phyloP scores from a whole-genome alignment of 2,888 invertebrate genomes.

The Amiota mariae region DNA sequence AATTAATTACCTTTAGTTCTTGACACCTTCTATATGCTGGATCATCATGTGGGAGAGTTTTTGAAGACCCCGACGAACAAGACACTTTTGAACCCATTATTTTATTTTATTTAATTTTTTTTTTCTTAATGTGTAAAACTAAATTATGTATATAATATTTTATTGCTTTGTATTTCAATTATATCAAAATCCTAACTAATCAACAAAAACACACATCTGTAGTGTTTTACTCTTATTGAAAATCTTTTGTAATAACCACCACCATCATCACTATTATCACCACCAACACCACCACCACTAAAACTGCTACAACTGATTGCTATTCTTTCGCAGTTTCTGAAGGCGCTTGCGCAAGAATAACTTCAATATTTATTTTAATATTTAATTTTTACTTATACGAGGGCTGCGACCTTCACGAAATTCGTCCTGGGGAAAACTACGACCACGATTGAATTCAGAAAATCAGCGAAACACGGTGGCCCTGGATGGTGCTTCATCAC shows the following conservation, averaged over 20 bases:
- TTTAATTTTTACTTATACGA: too few relatives aligned
- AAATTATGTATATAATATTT: neutral
- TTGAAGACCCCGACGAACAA: conserved; percentile 46
- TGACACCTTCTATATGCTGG: conserved; percentile 66
- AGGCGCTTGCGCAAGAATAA: too few relatives aligned
- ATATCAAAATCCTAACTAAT: neutral
- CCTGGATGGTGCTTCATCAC: too few relatives aligned
- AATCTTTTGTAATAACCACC: neutral
- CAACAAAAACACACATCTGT: neutral
- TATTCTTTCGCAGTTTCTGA: neutral
- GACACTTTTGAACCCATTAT: conserved; percentile 63
- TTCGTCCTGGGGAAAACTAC: too few relatives aligned
- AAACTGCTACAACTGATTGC: neutral
- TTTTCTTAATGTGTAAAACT: neutral
- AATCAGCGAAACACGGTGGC: too few relatives aligned
- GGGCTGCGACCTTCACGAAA: too few relatives aligned
- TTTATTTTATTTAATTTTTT: neutral
- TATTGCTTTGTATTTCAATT: neutral
- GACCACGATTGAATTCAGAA: too few relatives aligned
- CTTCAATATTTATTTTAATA: too few relatives aligned
- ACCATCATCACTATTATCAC: too few relatives aligned
- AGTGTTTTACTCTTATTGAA: conserved; percentile 7
- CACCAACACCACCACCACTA: neutral
- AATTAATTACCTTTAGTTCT: conserved; percentile 61
- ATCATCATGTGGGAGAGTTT: conserved; percentile 64